Conservation (phyloP, 2,113 vertebrate species). For the Gopherus flavomarginatus region DNA sequence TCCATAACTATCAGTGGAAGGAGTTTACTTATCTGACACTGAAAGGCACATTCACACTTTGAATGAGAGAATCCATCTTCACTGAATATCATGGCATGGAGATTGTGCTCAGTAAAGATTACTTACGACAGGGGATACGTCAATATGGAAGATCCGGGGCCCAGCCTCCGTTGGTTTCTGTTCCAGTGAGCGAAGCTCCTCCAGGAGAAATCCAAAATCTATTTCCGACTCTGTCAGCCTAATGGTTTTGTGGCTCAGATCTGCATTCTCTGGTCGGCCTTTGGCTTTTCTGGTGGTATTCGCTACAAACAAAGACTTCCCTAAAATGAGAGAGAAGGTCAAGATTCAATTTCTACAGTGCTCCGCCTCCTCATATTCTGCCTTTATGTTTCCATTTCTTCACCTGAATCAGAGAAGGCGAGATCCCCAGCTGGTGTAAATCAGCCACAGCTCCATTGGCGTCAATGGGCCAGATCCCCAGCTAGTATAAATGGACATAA, state of each 20-base stretch:
- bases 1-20: background rate
- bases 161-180: background rate
- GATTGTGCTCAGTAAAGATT: background rate
- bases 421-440: background rate
- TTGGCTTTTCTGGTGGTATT: background rate
- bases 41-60: background rate
- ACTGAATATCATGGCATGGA: background rate
- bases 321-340: background rate
- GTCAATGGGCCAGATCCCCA: background rate
- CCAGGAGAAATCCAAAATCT: background rate
- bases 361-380: background rate
- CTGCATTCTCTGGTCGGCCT: background rate
- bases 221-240: background rate
- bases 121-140: conserved; percentile 14
- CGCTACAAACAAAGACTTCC: conserved; percentile 9
- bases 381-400: background rate
- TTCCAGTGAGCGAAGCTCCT: background rate
- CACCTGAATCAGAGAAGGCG: background rate
- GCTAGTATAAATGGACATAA: background rate
- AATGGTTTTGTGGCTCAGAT: background rate
- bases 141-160: conserved; percentile 11
- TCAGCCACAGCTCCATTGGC: background rate
- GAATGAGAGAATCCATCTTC: background rate
- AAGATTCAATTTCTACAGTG: background rate
- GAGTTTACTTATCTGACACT: background rate